A percentile compares a stretch with the other conserved stretches of the same genome.
phyloP scores from a whole-genome alignment of 2,888 invertebrate genomes.

The Platypus cylindrus region DNA sequence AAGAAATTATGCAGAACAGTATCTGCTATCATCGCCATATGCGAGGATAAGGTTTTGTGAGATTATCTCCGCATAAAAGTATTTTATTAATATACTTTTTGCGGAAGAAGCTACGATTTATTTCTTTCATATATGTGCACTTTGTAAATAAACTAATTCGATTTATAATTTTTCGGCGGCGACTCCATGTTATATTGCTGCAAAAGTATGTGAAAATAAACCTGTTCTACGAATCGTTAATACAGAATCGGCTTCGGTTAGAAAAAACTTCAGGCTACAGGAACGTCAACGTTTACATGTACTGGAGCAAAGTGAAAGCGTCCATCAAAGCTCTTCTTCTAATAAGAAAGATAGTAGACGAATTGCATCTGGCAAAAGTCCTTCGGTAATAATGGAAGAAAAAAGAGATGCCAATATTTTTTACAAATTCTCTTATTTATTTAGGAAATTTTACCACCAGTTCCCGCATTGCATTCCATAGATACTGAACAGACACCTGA shows the following conservation, averaged over 20 bases:
- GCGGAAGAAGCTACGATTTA: no score
- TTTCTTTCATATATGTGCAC: background rate
- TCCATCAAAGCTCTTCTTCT: no score
- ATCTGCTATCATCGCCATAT: no score
- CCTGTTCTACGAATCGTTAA: constrained; percentile 18
- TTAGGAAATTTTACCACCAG: constrained; percentile 4
- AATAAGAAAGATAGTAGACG: no score
- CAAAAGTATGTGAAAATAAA: constrained; percentile 15
- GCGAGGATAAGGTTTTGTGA: no score
- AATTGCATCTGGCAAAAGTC: no score
- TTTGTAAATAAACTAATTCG: background rate
- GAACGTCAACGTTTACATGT: constrained; percentile 18
- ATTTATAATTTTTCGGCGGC: constrained; percentile 9
- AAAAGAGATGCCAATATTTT: no score
- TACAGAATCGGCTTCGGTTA: constrained; percentile 17
- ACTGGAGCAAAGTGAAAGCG: background rate
- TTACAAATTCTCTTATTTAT: constrained; percentile 2
- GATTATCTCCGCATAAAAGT: no score
- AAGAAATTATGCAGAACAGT: no score
- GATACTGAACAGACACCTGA: constrained; percentile 3
- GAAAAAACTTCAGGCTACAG: constrained; percentile 18
- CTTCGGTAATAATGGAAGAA: no score
- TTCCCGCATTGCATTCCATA: constrained; percentile 1
- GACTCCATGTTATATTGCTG: constrained; percentile 19
- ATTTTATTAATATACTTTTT: no score